Evolutionary conservation across 2,888 invertebrate genomes (phyloP).

Genomic region (Hydraecia micacea): DNA sequence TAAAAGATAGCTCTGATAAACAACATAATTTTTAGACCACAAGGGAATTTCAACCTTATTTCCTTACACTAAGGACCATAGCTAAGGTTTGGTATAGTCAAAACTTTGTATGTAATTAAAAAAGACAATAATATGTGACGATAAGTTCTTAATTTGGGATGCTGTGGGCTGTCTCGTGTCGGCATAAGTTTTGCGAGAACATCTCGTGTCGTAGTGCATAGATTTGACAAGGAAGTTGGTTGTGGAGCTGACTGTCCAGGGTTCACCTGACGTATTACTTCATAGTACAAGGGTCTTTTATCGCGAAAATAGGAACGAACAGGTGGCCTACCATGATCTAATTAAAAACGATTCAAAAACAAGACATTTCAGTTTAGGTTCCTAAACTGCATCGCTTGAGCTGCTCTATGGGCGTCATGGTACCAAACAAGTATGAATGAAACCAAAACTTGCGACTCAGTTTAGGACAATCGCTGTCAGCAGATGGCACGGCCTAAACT

Average conservation of each 20-base stretch:
- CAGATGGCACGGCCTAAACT: too few species aligned
- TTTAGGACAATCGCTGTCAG: too few species aligned
- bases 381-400: too few species aligned
- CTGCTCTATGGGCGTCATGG: too few species aligned
- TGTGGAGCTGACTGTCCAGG: background rate
- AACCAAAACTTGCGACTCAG: too few species aligned
- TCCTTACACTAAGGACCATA: background rate
- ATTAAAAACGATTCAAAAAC: too few species aligned
- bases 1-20: slow-evolving; percentile 32
- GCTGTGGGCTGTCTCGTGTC: background rate
- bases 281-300: background rate
- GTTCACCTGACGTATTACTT: background rate
- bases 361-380: too few species aligned
- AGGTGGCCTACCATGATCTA: too few species aligned
- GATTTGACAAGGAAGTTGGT: background rate
- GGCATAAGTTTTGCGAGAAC: background rate
- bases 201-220: background rate
- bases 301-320: background rate
- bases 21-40: background rate
- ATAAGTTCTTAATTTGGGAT: slow-evolving; percentile 24
- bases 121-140: slow-evolving; percentile 11
- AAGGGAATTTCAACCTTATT: background rate
- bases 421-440: too few species aligned
- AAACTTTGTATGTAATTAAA: slow-evolving; percentile 10
- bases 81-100: accelerated